Conservation (phyloP, 2,797 vertebrate genomes). For the Crocodylus rhombifer region DNA sequence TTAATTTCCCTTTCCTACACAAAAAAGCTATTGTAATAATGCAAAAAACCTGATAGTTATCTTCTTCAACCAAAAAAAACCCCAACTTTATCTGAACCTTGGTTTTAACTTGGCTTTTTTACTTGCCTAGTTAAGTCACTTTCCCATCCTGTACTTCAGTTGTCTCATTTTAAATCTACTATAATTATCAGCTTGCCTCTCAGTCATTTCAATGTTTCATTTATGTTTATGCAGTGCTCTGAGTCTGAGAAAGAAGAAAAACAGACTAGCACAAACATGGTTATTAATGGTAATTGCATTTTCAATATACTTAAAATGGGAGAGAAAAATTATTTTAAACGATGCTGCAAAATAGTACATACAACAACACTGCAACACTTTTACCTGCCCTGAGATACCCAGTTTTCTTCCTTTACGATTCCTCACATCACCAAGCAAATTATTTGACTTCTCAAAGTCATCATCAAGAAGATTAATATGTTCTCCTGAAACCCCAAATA, state of each 20-base stretch:
- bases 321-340: neutral
- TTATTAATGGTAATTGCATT: neutral
- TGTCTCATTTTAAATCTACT: neutral
- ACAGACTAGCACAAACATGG: neutral
- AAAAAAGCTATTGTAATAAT: neutral
- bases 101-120: neutral
- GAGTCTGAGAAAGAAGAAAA: neutral
- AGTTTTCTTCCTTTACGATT: conserved; percentile 80
- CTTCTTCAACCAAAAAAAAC: neutral
- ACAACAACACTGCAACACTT: neutral
- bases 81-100: neutral
- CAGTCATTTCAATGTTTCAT: neutral
- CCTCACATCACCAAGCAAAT: conserved; percentile 82
- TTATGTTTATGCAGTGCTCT: neutral
- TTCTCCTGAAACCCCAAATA: conserved; percentile 80
- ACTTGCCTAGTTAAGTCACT: neutral
- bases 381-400: conserved; percentile 93
- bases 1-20: neutral
- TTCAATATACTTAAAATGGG: neutral
- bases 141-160: neutral
- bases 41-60: neutral
- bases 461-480: conserved; percentile 85
- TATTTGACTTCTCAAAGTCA: conserved; percentile 78
- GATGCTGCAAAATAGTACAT: neutral
- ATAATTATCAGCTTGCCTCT: neutral